Evolutionary conservation across 2,113 vertebrate species (phyloP).

Genomic region (Orycteropus afer): DNA sequence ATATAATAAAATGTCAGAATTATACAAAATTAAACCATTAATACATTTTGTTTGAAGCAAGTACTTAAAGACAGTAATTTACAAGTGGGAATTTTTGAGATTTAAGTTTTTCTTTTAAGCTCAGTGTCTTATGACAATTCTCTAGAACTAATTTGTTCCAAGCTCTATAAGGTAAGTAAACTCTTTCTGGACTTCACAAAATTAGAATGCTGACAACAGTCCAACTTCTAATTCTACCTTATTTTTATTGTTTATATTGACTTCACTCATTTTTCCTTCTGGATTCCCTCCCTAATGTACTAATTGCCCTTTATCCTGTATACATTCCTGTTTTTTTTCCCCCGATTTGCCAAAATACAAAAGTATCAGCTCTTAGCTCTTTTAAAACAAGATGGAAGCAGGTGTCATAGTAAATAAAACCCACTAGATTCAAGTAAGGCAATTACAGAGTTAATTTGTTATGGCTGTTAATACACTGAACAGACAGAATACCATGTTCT

Average conservation of each 20-base stretch:
- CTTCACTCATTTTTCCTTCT: neutral
- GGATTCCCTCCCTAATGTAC: neutral
- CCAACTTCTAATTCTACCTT: neutral
- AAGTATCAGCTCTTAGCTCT: conserved; percentile 14
- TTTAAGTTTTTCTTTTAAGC: neutral
- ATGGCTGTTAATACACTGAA: conserved; percentile 15
- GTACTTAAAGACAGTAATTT: neutral
- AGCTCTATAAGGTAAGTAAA: neutral
- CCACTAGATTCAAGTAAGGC: neutral
- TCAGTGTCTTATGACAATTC: conserved; percentile 7
- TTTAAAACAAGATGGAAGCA: neutral
- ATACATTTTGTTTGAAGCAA: conserved; percentile 36
- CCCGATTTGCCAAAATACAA: neutral
- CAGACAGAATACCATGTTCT: neutral
- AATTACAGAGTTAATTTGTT: conserved; percentile 25
- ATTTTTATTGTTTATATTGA: conserved; percentile 48
- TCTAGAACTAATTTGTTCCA: conserved; percentile 11
- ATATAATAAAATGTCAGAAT: neutral
- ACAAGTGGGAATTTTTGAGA: neutral
- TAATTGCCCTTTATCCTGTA: neutral
- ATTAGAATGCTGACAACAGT: neutral
- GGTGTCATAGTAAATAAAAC: neutral
- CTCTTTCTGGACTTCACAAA: neutral
- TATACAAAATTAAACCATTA: conserved; percentile 1
- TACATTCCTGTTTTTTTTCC: neutral